These are phyloP conservation scores for Pristionchus exspectatus DNA, from an alignment of 2,888 invertebrate species.

Conservation along the genomic window DNA sequence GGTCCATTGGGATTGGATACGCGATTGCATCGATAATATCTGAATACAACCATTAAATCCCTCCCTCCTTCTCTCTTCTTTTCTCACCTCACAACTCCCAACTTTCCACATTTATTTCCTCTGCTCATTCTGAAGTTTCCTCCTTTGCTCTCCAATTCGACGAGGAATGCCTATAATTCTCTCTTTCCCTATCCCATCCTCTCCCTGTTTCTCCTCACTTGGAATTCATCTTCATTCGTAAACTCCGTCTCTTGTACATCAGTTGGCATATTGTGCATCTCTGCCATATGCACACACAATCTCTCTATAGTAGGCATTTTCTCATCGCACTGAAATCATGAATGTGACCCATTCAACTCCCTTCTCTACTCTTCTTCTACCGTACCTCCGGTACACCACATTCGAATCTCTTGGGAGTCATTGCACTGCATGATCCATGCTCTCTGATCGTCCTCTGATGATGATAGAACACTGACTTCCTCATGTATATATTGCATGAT, in stretches of 20 bases:
- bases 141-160: constrained; percentile 69
- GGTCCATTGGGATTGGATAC: constrained; percentile 31
- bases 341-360: constrained; percentile 6
- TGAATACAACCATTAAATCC: neutral
- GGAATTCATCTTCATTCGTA: constrained; percentile 64
- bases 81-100: constrained; percentile 47
- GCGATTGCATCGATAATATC: constrained; percentile 55
- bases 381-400: constrained; percentile 59
- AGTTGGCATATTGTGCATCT: constrained; percentile 65
- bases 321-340: constrained; percentile 61
- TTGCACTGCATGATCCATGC: constrained; percentile 67
- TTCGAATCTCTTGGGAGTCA: constrained; percentile 69
- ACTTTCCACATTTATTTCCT: constrained; percentile 68
- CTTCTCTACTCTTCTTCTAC: neutral
- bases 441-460: constrained; percentile 59
- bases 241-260: constrained; percentile 64
- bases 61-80: neutral
- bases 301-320: constrained; percentile 68
- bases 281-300: constrained; percentile 67
- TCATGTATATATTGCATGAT: constrained; percentile 55
- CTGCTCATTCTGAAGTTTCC: constrained; percentile 72
- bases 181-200: neutral
- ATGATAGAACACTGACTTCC: constrained; percentile 55
- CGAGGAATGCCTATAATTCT: constrained; percentile 59
- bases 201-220: constrained; percentile 52